Conservation (phyloP, 2,113 vertebrate species). For the Pteruthius melanotis region DNA sequence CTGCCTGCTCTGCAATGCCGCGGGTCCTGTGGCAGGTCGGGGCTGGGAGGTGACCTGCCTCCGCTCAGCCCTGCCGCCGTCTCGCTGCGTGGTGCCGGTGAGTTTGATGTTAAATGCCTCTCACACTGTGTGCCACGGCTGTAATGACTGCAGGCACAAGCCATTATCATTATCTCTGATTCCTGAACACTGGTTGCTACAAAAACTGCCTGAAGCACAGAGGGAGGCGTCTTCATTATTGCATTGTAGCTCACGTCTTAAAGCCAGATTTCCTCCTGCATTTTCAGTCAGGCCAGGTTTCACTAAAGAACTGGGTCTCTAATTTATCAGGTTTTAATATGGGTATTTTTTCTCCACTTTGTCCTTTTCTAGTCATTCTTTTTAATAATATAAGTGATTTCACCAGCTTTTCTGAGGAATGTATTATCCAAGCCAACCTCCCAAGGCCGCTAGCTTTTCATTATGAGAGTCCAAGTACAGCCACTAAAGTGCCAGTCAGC, state of each 20-base stretch:
- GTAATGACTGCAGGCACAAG: not conserved
- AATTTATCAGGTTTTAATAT: not conserved
- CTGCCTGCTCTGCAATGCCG: accelerated
- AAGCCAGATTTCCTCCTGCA: not conserved
- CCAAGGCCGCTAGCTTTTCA: not conserved
- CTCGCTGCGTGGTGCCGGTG: not conserved
- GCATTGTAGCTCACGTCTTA: not conserved
- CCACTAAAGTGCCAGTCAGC: not conserved
- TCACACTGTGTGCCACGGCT: not conserved
- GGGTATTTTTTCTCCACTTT: not conserved
- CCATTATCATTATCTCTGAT: not conserved
- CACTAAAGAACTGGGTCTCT: not conserved
- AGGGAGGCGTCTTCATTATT: not conserved
- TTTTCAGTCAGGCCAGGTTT: not conserved
- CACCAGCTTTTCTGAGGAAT: not conserved
- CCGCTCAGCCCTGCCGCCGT: accelerated
- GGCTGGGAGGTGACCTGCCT: not conserved
- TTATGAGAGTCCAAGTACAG: not conserved
- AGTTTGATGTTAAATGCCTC: not conserved
- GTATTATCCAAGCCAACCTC: not conserved
- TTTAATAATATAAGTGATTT: not conserved
- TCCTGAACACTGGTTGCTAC: not conserved
- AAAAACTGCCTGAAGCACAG: slow-evolving; percentile 11
- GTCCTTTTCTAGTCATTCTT: not conserved
- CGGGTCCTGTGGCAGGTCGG: not conserved